Conservation (phyloP, 2,797 vertebrate species). For the Ispidina lecontei region DNA sequence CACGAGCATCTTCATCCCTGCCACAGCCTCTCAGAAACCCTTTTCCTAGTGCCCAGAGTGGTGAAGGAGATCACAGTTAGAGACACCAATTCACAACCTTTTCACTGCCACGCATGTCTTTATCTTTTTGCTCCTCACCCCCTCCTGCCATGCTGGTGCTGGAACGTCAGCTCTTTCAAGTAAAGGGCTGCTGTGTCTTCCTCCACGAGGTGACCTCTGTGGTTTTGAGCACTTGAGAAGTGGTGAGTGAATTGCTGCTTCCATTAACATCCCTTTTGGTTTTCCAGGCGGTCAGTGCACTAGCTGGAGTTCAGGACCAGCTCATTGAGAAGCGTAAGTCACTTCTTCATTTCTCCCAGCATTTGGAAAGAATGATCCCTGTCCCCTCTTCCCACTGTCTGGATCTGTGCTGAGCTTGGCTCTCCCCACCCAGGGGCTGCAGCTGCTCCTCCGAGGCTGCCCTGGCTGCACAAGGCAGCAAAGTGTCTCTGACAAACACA, state of each 20-base stretch:
- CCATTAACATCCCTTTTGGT: background rate
- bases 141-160: fast-evolving
- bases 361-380: background rate
- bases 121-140: background rate
- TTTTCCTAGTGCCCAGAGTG: fast-evolving
- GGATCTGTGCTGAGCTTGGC: fast-evolving
- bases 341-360: background rate
- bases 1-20: background rate
- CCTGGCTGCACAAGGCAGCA: background rate
- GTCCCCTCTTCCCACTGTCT: background rate
- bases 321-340: conserved; percentile 98
- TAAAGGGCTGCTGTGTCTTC: fast-evolving
- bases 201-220: background rate
- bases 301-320: conserved; percentile 95
- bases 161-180: background rate
- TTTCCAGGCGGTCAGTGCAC: conserved; percentile 92
- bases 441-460: background rate
- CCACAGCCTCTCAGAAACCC: background rate
- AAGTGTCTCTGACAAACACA: background rate
- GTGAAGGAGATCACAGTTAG: fast-evolving
- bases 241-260: background rate
- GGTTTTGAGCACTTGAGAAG: background rate
- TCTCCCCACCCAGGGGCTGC: background rate
- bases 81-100: fast-evolving
- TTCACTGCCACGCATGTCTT: fast-evolving